These are phyloP conservation scores for Heliconius hortense DNA, from an alignment of 2,888 invertebrate species.

Conservation along the genomic window DNA sequence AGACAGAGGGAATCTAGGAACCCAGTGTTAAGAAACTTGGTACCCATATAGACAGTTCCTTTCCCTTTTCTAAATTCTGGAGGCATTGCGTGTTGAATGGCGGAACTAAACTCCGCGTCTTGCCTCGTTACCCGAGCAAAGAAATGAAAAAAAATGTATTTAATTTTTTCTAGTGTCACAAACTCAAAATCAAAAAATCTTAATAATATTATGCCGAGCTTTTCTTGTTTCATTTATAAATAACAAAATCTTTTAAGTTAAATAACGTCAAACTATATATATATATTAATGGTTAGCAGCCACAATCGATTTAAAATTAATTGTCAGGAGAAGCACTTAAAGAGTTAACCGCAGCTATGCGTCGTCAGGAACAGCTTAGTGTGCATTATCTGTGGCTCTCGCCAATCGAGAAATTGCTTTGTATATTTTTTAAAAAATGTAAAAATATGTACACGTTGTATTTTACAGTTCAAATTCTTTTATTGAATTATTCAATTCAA, in stretches of 20 bases:
- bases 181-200: not conserved
- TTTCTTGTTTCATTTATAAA: not conserved
- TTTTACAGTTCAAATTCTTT: not conserved
- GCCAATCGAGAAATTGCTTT: not conserved
- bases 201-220: not conserved
- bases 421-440: not conserved
- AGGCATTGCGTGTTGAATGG: too few relatives aligned
- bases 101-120: too few relatives aligned
- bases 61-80: too few relatives aligned
- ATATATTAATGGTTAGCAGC: not conserved
- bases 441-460: not conserved
- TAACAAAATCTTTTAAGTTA: not conserved
- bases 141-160: too few relatives aligned
- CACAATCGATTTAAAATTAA: conserved; percentile 12
- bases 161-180: too few relatives aligned
- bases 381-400: conserved; percentile 9
- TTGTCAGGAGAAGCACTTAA: conserved; percentile 1
- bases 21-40: too few relatives aligned
- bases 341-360: conserved; percentile 11
- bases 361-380: conserved; percentile 25
- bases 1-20: too few relatives aligned
- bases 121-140: too few relatives aligned
- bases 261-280: not conserved
- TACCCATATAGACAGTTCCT: too few relatives aligned
- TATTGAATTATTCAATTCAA: not conserved